Conservation (phyloP, 1,140 invertebrate genomes). For the Drosophila dunni region DNA sequence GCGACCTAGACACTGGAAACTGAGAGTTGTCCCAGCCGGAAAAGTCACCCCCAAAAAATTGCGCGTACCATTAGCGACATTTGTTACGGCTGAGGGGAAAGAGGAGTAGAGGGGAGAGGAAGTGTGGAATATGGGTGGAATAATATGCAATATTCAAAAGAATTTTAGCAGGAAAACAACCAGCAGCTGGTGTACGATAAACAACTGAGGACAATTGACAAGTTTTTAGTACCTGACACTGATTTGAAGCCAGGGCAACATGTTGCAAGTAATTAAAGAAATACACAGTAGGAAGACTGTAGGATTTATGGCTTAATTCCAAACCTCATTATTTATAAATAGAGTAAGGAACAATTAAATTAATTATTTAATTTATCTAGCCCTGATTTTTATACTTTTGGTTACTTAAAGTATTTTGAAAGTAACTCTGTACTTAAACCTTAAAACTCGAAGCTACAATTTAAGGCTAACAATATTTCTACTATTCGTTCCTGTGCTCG, state of each 20-base stretch:
- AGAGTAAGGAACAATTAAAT: too few species aligned
- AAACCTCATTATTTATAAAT: too few species aligned
- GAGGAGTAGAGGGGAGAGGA: slow-evolving; percentile 2
- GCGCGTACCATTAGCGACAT: slow-evolving; percentile 53
- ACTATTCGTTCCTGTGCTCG: background rate
- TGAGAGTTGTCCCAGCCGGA: slow-evolving; percentile 11
- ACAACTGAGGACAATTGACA: slow-evolving; percentile 46
- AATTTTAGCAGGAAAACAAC: slow-evolving; percentile 48
- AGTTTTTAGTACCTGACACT: slow-evolving; percentile 43
- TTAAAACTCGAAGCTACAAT: too few species aligned
- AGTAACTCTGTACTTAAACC: too few species aligned
- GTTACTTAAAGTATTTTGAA: too few species aligned
- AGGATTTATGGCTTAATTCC: too few species aligned
- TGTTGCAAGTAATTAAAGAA: slow-evolving; percentile 73
- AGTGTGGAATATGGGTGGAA: background rate
- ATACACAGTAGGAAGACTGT: background rate
- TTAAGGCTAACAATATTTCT: too few species aligned
- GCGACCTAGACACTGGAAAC: slow-evolving; percentile 66
- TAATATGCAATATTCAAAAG: slow-evolving; percentile 71
- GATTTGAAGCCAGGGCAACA: slow-evolving; percentile 43
- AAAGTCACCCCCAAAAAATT: slow-evolving; percentile 45
- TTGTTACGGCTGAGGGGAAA: background rate
- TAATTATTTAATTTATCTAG: too few species aligned
- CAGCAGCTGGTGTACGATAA: slow-evolving; percentile 58
- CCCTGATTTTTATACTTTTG: too few species aligned